phyloP scores from a whole-genome alignment of 2,888 invertebrate species.

The Philaethria dido region DNA sequence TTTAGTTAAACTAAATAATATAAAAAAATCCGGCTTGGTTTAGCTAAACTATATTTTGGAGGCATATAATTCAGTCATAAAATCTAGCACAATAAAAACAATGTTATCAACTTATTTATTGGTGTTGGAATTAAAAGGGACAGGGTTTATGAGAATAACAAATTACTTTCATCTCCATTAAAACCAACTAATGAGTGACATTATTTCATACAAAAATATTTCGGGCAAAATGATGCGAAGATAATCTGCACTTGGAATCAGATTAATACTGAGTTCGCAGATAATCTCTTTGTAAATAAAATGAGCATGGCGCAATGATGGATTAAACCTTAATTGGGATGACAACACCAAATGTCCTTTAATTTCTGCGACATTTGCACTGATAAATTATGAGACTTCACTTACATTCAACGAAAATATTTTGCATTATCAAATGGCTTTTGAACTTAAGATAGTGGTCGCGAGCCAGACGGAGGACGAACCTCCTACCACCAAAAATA shows the following conservation, averaged over 20 bases:
- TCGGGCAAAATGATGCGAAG: conserved; percentile 28
- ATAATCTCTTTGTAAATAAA: conserved; percentile 37
- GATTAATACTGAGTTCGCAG: conserved; percentile 32
- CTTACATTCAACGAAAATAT: conserved; percentile 19
- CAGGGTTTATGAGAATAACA: neutral
- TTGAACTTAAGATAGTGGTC: neutral
- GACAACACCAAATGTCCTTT: conserved; percentile 56
- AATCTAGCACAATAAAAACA: neutral
- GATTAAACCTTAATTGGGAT: conserved; percentile 55
- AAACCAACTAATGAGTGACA: neutral
- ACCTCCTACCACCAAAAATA: too few relatives aligned
- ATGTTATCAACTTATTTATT: neutral
- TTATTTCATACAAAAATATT: conserved; percentile 16
- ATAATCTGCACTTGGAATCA: conserved; percentile 33
- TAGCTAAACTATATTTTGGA: too few relatives aligned
- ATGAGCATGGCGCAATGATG: conserved; percentile 47
- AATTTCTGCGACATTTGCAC: conserved; percentile 47
- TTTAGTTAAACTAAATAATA: too few relatives aligned
- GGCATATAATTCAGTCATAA: neutral
- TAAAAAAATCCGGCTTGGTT: too few relatives aligned
- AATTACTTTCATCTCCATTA: neutral
- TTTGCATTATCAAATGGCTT: conserved; percentile 9
- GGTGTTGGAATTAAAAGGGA: neutral
- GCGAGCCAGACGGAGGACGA: too few relatives aligned
- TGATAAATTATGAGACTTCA: conserved; percentile 24